A percentile compares a stretch with the other conserved stretches of the same genome.
phyloP scores from a whole-genome alignment of 2,888 invertebrate genomes.

The Drosophila borborema region DNA sequence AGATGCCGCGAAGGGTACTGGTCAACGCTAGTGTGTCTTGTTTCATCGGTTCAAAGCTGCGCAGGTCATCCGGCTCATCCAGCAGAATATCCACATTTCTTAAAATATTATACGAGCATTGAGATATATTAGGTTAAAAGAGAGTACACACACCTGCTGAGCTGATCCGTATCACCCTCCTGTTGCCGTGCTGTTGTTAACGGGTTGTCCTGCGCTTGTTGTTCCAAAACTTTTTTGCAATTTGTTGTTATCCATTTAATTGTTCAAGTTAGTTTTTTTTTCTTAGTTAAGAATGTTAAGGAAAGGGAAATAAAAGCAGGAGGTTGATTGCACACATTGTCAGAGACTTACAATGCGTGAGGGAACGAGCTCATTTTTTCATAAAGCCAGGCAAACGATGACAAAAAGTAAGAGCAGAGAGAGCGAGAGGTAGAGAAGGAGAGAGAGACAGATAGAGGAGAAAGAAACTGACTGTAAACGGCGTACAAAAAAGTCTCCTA shows the following conservation, averaged over 20 bases:
- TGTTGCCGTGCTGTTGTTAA: slow-evolving; percentile 87
- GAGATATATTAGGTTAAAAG: not conserved
- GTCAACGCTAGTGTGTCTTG: slow-evolving; percentile 69
- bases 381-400: slow-evolving; percentile 9
- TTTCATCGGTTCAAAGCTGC: slow-evolving; percentile 85
- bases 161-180: slow-evolving; percentile 7
- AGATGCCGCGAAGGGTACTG: slow-evolving; percentile 54
- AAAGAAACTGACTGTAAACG: slow-evolving; percentile 4
- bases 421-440: slow-evolving; percentile 1
- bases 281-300: not conserved
- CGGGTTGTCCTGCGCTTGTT: slow-evolving; percentile 87
- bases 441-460: not conserved
- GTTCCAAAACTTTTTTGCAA: slow-evolving; percentile 88
- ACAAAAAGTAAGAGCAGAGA: not conserved
- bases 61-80: slow-evolving; percentile 84
- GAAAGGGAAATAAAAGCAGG: not conserved
- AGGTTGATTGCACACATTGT: slow-evolving; percentile 5
- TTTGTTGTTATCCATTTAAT: slow-evolving; percentile 32
- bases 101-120: slow-evolving; percentile 9
- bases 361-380: slow-evolving; percentile 23
- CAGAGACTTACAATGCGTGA: slow-evolving; percentile 19
- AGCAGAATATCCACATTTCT: slow-evolving; percentile 83
- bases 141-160: slow-evolving; percentile 30
- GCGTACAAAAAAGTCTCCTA: not conserved
- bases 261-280: slow-evolving; percentile 37